Evolutionary conservation across 2,888 invertebrate genomes (phyloP), one percentile per base, ranked within the genome.

Genomic region (Dusona sp.): DNA sequence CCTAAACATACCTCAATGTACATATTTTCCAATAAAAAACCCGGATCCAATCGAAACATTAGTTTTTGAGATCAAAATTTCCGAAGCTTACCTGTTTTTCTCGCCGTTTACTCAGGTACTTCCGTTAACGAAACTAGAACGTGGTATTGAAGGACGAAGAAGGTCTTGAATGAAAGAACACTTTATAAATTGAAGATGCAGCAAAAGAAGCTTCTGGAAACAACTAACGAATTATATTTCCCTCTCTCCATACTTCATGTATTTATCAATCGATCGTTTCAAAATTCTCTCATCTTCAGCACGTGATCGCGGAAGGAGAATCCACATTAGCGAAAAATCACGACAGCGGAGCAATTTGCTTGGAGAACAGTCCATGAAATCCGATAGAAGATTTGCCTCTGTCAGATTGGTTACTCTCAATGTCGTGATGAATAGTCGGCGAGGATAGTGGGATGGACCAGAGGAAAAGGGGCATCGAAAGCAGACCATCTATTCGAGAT

Each of bases 331-430:
- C 64, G 82, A 73, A 79, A 65, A 78, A 78, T 77, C 77, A 42
- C 38, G 74, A 45, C 29, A 42, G 64, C 38, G 25, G 29, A 74
- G 74, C 54, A 54, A 84, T 80, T 80, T 79, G 80, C 79, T 22
- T 65, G 64, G 79, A 70, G 79, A 74, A 68, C 67, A 79, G 65
- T 73, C 65, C 79, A 61, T 75, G 75, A 80, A 84, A 80, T 79
- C 54, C 64, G 64, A 57, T 42, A 64, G 51, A 72, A 64, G 51
- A 84, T 79, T 64, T 22, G 70, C 54, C 70, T 29, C 51, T 51
- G 65, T 74, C 68, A 70, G 79, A 84, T 80, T n/a, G 57, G 42
- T 42, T 36, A 38, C 22, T 54, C 13, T 16, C n/a, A 25, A 51
- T 42, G 16, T 45, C n/a, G 61, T n/a, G 70, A 70, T 61, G 70